Conservation (phyloP, 92 coral and sea anemone genomes). For the Paragorgia papillata region DNA sequence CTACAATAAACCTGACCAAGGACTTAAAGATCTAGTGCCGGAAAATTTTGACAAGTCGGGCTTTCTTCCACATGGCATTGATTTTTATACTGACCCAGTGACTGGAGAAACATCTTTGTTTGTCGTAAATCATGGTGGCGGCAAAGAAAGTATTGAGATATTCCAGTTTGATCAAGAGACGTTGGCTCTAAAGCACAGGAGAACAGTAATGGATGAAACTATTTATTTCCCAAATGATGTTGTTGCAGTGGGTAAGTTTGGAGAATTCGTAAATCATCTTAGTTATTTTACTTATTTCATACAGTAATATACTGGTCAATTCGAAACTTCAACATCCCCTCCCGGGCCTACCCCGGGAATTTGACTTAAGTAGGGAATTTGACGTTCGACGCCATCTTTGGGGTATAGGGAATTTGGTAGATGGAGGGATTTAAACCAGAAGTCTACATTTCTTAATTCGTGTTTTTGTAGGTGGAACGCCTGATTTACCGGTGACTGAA, state of each 20-base stretch:
- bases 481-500: too few relatives aligned
- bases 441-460: too few relatives aligned
- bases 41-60: constrained; percentile 47
- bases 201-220: constrained; percentile 37
- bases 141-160: constrained; percentile 41
- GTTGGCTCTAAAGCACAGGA: constrained; percentile 28
- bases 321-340: too few relatives aligned
- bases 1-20: constrained; percentile 34
- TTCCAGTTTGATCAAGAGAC: constrained; percentile 46
- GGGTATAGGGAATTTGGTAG: neutral
- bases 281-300: too few relatives aligned
- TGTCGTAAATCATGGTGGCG: constrained; percentile 52
- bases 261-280: neutral
- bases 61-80: constrained; percentile 57
- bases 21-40: constrained; percentile 22
- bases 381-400: too few relatives aligned
- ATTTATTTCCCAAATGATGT: constrained; percentile 47
- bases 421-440: constrained; percentile 39
- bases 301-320: too few relatives aligned
- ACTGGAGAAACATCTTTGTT: constrained; percentile 43
- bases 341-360: too few relatives aligned
- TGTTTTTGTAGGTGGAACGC: too few relatives aligned
- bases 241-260: constrained; percentile 45
- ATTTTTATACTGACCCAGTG: constrained; percentile 45
- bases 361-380: too few relatives aligned